Evolutionary conservation across 2,888 invertebrate species (phyloP).

Genomic region (Agonopterix heracliana): DNA sequence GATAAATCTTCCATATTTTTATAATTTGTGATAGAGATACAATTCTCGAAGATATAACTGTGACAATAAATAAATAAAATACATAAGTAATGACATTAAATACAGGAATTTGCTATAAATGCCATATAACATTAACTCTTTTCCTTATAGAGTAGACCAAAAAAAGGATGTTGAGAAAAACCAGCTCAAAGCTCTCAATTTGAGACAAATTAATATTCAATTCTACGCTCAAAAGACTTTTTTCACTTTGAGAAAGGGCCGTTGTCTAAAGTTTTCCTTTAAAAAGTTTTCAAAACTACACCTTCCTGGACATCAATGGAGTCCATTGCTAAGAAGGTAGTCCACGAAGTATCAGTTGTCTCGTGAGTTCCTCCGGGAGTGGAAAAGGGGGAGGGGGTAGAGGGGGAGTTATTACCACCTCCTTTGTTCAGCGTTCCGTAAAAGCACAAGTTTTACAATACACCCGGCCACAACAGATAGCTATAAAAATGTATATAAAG

Average conservation of each 20-base stretch:
- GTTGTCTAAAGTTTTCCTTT: slow-evolving; percentile 42
- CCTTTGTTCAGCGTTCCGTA: slow-evolving; percentile 54
- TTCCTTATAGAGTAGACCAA: no score
- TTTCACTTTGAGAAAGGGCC: slow-evolving; percentile 2
- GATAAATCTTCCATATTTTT: no score
- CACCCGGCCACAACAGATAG: slow-evolving; percentile 31
- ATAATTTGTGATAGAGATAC: no score
- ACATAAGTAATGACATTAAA: no score
- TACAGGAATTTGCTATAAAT: no score
- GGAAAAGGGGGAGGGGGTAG: slow-evolving; percentile 29
- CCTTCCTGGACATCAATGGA: slow-evolving; percentile 58
- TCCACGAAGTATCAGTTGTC: slow-evolving; percentile 54
- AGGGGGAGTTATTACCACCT: slow-evolving; percentile 54
- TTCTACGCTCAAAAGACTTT: slow-evolving; percentile 2
- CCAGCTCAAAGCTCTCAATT: background rate
- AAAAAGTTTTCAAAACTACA: slow-evolving; percentile 51
- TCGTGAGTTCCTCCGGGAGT: slow-evolving; percentile 19
- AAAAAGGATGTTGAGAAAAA: no score
- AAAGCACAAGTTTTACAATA: slow-evolving; percentile 57
- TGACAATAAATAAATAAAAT: no score
- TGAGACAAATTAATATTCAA: slow-evolving; percentile 1
- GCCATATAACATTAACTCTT: no score
- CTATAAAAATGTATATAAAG: slow-evolving; percentile 24
- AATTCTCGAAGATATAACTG: no score
- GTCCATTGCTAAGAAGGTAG: slow-evolving; percentile 37